Evolutionary conservation across 2,888 invertebrate species (phyloP).

Genomic region (Polydesmus complanatus): DNA sequence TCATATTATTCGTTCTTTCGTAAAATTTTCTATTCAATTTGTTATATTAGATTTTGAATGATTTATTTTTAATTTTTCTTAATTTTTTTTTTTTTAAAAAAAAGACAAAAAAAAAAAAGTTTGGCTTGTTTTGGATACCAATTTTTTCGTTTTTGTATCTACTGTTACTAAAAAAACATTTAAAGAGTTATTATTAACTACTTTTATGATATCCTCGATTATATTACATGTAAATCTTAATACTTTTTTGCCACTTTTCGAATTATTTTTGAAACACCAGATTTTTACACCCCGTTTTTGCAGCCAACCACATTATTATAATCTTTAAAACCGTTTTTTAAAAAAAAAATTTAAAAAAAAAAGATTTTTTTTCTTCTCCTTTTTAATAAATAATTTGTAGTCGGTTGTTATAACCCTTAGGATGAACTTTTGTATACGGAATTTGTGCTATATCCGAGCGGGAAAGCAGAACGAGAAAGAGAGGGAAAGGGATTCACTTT

Average conservation of each 20-base stretch:
- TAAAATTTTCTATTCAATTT: not conserved
- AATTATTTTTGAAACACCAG: constrained; percentile 12
- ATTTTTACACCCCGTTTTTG: constrained; percentile 6
- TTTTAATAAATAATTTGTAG: not conserved
- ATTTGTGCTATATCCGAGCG: not conserved
- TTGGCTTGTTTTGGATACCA: not conserved
- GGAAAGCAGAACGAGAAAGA: not conserved
- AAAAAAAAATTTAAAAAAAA: not conserved
- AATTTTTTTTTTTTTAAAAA: constrained; percentile 2
- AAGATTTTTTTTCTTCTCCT: no score
- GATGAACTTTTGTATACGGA: constrained; percentile 10
- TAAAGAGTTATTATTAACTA: not conserved
- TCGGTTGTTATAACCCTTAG: not conserved
- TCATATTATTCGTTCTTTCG: not conserved
- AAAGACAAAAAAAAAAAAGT: no score
- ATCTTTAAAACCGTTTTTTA: not conserved
- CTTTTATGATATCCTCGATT: not conserved
- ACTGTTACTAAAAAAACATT: not conserved
- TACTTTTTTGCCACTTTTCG: not conserved
- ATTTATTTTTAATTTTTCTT: constrained; percentile 4
- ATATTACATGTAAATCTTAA: not conserved
- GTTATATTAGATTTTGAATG: not conserved
- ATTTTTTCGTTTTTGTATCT: not conserved
- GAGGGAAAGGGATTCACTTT: not conserved
- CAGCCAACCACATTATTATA: not conserved